Base-by-base conservation (phyloP, 92 coral and sea anemone genomes). In the Bergia sp. region DNA sequence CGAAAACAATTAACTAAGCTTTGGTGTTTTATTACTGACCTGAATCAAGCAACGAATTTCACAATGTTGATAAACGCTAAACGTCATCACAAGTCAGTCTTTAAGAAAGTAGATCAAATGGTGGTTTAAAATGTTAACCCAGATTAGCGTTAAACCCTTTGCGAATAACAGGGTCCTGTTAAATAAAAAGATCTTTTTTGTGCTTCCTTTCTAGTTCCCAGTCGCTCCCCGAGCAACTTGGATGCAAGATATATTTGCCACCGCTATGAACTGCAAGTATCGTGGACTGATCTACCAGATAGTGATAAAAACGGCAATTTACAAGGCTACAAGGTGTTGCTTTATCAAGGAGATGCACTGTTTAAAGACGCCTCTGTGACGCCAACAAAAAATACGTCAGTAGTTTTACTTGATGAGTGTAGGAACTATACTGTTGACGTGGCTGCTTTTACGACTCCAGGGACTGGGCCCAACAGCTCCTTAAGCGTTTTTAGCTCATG, bases 371-470 rank as follows among this genome's bases (percentile, higher is more conserved):
- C 82, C 38, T 79, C 82, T 16, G 82, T 79, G 15, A 50, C 82
- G 39, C 4, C 82, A 79, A 4, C 47, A 6, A 23, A n/a, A 50
- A 2, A 4, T 42, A 79, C 64, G 5, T 79, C 82, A 49, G 2
- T 50, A 0, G 80, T 76, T 2, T 65, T 79, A 29, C 88, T 92
- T 76, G 86, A 90, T 38, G 67, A 77, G 21, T 94, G 96, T 61
- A 66, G 43, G n/a, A 88, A 86, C 23, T 94, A 94, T 79, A 89
- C 88, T 1, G 91, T 92, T 47, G 37, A 76, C 18, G 91, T 92
- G 77, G 81, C 89, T 1, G 92, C 88, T 13, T 80, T 84, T 49
- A 88, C 92, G 0, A 82, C 92, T 5, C 78, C 85, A 23, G 96
- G 93, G 72, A 13, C 71, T 82, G 94, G 94, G 11, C 89, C 83